Base-by-base conservation (phyloP, 2,888 invertebrate genomes). In the Drosophila borborema region DNA sequence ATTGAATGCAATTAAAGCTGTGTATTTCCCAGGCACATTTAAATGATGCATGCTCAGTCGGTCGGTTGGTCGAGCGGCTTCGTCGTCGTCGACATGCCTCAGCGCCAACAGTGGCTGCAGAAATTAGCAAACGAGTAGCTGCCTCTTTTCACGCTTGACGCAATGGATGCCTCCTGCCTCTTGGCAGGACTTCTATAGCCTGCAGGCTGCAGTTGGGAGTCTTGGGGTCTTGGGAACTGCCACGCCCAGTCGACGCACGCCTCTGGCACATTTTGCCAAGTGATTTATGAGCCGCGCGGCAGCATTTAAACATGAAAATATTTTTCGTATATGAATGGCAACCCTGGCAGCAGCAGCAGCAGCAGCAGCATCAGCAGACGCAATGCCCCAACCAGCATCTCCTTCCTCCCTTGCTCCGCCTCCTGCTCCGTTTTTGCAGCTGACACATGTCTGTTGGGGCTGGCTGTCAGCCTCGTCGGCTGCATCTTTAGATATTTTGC, bases 1-100 rank as follows among this genome's bases (percentile, higher is more conserved):
- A 85, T 89, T 84, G 82, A 89, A 87, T 89, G 68, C 84, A 89
- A 89, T 89, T 89, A 82, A 87, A 84, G 82, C 69, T 83, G 77
- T 60, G n/a, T 63, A 51, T 59, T 75, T 75, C 61, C 38, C 64
- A 65, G 56, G 66, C 75, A 36, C 20, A 51, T 71, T 84, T 71
- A 84, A 87, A 84, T 84, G 80, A 86, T 85, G 80, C 83, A 78
- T 86, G 67, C 64, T 70, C 88, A 66, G 55, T 49, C 61, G 56
- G 56, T 54, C 59, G 62, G 9, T 28, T 16, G 31, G 31, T 49
- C 0, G 49, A 31, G n/a, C n/a, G 28, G 10, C 8, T 9, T 10
- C 18, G 18, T 46, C 1, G 18, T 8, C 51, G 51, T 36, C 63
- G 77, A 71, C 83, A 88, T 67, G 86, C 88, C 74, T 64, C 83